A percentile compares a stretch with the other conserved stretches of the same genome.
Evolutionary conservation across 1,140 invertebrate species (phyloP).

Genomic region (Gonatopus flavifemur): DNA sequence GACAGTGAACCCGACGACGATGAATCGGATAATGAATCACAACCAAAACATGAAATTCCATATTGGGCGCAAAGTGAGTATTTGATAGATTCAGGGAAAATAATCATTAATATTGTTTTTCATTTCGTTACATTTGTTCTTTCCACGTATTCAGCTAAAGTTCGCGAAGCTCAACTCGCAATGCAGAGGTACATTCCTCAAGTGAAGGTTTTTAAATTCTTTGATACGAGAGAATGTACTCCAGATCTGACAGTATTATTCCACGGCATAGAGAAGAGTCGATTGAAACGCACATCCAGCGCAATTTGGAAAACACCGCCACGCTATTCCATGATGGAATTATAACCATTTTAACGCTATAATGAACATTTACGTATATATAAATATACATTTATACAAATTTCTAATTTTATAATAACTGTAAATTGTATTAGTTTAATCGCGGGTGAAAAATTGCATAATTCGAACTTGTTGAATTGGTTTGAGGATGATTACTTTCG

Average conservation of each 20-base stretch:
- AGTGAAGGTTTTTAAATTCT: slow-evolving; percentile 60
- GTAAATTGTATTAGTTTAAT: too few species aligned
- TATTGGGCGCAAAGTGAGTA: slow-evolving; percentile 58
- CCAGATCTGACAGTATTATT: slow-evolving; percentile 70
- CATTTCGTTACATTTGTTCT: too few species aligned
- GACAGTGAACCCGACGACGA: slow-evolving; percentile 58
- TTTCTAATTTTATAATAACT: too few species aligned
- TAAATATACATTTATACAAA: too few species aligned
- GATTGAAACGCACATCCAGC: slow-evolving; percentile 70
- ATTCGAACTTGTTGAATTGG: too few species aligned
- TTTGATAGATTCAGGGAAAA: slow-evolving; percentile 10
- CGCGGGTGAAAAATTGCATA: too few species aligned
- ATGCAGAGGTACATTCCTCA: slow-evolving; percentile 47
- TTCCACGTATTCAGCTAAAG: slow-evolving; percentile 41
- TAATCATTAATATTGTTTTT: slow-evolving; percentile 36
- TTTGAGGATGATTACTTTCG: too few species aligned
- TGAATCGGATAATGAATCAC: slow-evolving; percentile 61
- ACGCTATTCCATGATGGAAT: slow-evolving; percentile 56
- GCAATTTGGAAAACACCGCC: slow-evolving; percentile 72
- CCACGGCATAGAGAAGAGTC: slow-evolving; percentile 64
- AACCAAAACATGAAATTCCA: slow-evolving; percentile 57
- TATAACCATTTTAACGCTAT: too few species aligned
- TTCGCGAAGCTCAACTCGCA: slow-evolving; percentile 38
- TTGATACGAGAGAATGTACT: slow-evolving; percentile 64
- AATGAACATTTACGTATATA: too few species aligned